Percentiles rank a stretch among this genome's conserved stretches.
These are phyloP conservation scores for Anolis carolinensis DNA, from an alignment of 2,113 vertebrate species.

Conservation along the genomic window DNA sequence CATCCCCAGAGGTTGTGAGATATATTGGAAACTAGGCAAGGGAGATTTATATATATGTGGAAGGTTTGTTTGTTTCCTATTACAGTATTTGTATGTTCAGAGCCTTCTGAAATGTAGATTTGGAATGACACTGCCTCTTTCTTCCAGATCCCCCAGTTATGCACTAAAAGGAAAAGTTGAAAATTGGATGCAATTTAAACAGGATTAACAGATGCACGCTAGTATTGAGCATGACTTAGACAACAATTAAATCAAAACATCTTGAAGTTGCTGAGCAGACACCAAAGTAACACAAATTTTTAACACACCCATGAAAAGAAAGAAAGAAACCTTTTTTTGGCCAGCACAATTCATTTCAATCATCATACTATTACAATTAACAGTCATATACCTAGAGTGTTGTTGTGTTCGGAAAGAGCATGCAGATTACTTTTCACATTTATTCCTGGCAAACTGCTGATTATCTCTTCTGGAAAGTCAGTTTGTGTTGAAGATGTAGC, in stretches of 20 bases:
- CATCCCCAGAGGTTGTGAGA: no score
- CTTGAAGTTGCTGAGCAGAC: not conserved
- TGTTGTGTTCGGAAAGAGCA: constrained; percentile 63
- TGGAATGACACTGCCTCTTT: not conserved
- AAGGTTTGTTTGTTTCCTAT: no score
- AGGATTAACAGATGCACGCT: not conserved
- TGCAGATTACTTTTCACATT: constrained; percentile 67
- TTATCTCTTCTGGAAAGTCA: constrained; percentile 79
- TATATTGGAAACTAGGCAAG: no score
- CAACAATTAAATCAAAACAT: not conserved
- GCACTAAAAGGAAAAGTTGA: not conserved
- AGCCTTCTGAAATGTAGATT: not conserved
- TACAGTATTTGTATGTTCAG: not conserved
- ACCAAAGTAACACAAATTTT: not conserved
- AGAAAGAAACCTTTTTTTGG: not conserved
- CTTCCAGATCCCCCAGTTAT: no score
- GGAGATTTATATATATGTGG: no score
- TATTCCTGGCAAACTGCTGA: constrained; percentile 68
- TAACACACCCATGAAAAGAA: constrained; percentile 23
- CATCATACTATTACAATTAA: not conserved
- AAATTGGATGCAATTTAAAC: not conserved
- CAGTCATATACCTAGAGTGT: constrained; percentile 44
- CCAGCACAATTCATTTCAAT: constrained; percentile 4
- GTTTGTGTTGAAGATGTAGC: constrained; percentile 88
- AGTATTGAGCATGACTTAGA: not conserved